Base-by-base conservation (phyloP, 2,113 vertebrate genomes). In the Columba livia region DNA sequence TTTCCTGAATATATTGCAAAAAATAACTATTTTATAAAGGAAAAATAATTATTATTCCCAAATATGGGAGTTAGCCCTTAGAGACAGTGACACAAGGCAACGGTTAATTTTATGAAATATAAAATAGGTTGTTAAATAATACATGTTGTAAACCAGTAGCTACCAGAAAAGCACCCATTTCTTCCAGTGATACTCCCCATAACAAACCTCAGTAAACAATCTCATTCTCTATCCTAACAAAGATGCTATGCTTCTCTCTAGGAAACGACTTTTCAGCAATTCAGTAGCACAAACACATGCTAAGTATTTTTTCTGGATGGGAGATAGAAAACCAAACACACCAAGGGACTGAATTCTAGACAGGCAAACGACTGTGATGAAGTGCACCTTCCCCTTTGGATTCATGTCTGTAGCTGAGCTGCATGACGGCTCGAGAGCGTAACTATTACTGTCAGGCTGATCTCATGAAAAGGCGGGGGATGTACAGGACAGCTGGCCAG, bases 401-500 rank as follows among this genome's bases (percentile, higher is more conserved):
- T 80, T 77, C 31, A 44, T 11, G 25, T 38, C 36, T 93, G 64
- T 40, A 90, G 79, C 42, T 85, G 47, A 86, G 85, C 71, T 85
- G 60, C 47, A 34, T 29, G 79, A 82, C 16, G 60, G 31, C 67
- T 93, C 1, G 5, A 79, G 50, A 80, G 75, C 36, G 3, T 26
- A 96, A 80, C 62, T 79, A 65, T 32, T 73, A 51, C 72, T 88
- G 79, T 78, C 77, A 90, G 34, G 47, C 42, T 62, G 40, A 61
- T 64, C 60, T 90, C 72, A 44, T 15, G 16, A 58, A 93, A 90
- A 88, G 56, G 42, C 88, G 65, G 32, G 34, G 23, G 19, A 88
- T 70, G 48, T 21, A 32, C 17, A 62, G 72, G 83, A 89, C 83
- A 93, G 89, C 79, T 90, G 85, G 90, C 72, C 83, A 92, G 75